Evolutionary conservation across 2,113 vertebrate species (phyloP).

Genomic region (Pseudorasbora parva): DNA sequence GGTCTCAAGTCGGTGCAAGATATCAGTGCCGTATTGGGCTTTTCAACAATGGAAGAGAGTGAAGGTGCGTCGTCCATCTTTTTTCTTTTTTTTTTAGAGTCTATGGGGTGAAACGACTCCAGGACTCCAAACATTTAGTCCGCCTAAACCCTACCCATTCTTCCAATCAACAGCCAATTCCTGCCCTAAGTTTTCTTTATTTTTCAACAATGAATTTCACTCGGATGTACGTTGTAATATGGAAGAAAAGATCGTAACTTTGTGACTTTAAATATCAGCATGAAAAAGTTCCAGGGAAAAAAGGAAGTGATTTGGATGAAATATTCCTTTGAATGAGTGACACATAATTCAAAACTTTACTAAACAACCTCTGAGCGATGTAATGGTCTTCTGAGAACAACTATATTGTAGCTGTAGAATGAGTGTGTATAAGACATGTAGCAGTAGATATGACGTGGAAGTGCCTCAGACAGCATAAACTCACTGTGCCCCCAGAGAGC

Average conservation of each 20-base stretch:
- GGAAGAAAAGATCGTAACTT: background rate
- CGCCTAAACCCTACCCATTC: background rate
- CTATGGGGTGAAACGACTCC: no score
- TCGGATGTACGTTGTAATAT: background rate
- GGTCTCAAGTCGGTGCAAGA: no score
- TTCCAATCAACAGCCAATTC: background rate
- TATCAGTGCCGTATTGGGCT: no score
- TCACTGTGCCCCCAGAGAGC: constrained; percentile 25
- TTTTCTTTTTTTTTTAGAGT: no score
- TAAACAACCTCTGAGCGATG: background rate
- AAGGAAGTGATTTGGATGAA: background rate
- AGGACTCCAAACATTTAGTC: background rate
- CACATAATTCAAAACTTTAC: background rate
- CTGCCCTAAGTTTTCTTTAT: background rate
- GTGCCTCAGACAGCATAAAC: constrained; percentile 41
- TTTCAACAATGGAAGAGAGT: no score
- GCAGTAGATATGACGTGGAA: constrained; percentile 27
- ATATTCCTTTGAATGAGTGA: background rate
- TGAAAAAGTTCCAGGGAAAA: background rate
- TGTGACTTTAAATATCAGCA: background rate
- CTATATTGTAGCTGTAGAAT: background rate
- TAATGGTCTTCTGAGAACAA: background rate
- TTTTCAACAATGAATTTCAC: background rate
- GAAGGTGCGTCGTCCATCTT: no score
- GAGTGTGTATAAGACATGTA: background rate